These are phyloP conservation scores for Phodopus roborovskii DNA, from an alignment of 2,113 vertebrate species.

Conservation along the genomic window DNA sequence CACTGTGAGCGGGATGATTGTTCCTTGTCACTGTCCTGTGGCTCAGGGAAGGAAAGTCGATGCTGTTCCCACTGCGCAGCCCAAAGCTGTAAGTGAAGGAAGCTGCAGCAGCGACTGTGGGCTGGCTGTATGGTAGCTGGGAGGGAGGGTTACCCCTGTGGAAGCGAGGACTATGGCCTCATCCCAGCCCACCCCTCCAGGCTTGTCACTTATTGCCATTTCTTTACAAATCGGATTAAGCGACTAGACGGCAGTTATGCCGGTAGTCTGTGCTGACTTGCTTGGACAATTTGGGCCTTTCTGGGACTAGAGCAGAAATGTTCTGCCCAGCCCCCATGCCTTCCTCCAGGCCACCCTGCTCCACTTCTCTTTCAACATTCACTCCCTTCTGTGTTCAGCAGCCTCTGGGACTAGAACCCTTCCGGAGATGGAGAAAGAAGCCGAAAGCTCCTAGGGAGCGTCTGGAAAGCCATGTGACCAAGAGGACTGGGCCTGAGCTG, in stretches of 20 bases:
- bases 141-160: neutral
- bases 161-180: neutral
- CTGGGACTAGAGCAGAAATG: neutral
- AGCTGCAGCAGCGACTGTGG: neutral
- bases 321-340: neutral
- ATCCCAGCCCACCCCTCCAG: neutral
- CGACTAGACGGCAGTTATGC: neutral
- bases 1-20: slow-evolving; percentile 79
- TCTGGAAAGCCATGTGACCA: slow-evolving; percentile 42
- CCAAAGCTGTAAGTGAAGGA: slow-evolving; percentile 66
- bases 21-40: slow-evolving; percentile 64
- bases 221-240: neutral
- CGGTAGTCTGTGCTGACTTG: neutral
- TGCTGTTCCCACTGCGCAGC: slow-evolving; percentile 75
- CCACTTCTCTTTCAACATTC: neutral
- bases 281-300: neutral
- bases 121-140: neutral
- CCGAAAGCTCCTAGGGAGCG: slow-evolving; percentile 58
- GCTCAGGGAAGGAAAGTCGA: slow-evolving; percentile 69
- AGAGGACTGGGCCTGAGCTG: slow-evolving; percentile 66
- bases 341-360: neutral
- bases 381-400: slow-evolving; percentile 55
- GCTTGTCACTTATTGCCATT: neutral
- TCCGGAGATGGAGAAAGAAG: slow-evolving; percentile 72
- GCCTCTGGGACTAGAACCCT: slow-evolving; percentile 61